Evolutionary conservation across 2,797 vertebrate genomes (phyloP), one percentile per base, ranked within the genome.

Genomic region (Pempheris klunzingeri): DNA sequence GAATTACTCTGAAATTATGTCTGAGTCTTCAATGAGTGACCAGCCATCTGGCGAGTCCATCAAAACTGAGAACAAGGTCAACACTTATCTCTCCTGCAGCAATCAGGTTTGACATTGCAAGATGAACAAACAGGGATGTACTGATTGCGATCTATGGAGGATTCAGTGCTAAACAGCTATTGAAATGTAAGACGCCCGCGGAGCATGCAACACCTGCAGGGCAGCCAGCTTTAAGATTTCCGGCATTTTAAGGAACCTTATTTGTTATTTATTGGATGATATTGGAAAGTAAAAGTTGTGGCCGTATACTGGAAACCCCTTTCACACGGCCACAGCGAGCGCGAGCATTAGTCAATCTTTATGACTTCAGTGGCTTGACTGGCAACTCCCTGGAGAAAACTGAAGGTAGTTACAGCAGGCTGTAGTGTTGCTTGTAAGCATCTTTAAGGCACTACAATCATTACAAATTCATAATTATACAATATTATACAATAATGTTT

Each of bases 31-130:
- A 84, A 76, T 70, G 30, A 46, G 22, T 80, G 64, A 36, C 50
- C 49, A 36, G 47, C 34, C 32, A 32, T 84, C 52, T 58, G 58
- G 28, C 57, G 62, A 47, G 63, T 68, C 54, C 39, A 53, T 79
- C 60, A 61, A 57, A 78, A 61, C 50, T 36, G 47, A 70, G 54
- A 80, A 69, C 50, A 78, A 81, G 77, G 80, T 65, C 71, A 62
- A 24, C 30, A 28, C 54, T 69, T 52, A 57, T 82, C 49, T 69
- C 43, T 30, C 52, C 10, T 12, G 34, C 77, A 63, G 57, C 49
- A 65, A 70, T 84, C 81, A 79, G 59, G 77, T 62, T 62, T 74
- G 79, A 83, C 82, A 77, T 62, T 78, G 73, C 24, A 64, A 67
- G 53, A 69, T 47, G 46, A 80, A 67, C 47, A 84, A 78, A 78